phyloP scores from a whole-genome alignment of 2,113 vertebrate genomes.

The Oenanthe melanoleuca region DNA sequence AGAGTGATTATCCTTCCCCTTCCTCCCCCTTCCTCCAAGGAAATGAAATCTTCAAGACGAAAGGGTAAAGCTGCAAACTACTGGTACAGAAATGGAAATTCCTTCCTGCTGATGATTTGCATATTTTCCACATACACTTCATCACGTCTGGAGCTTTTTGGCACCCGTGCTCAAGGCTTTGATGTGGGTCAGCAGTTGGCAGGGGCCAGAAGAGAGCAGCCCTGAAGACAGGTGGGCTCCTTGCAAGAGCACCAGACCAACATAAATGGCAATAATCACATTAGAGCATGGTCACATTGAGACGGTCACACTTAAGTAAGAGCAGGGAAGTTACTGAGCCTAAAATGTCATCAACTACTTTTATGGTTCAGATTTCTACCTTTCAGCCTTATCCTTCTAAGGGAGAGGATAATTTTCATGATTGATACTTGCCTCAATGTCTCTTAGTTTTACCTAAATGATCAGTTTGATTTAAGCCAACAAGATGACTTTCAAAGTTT shows the following conservation, averaged over 20 bases:
- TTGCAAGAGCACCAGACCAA: not conserved
- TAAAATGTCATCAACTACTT: not conserved
- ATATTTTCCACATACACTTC: slow-evolving; percentile 31
- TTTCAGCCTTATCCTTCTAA: not conserved
- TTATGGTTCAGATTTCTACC: not conserved
- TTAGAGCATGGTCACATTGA: not conserved
- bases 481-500: not conserved
- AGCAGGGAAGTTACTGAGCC: not conserved
- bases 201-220: not conserved
- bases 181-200: not conserved
- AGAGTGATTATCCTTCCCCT: not conserved
- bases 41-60: slow-evolving; percentile 55
- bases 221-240: not conserved
- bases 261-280: not conserved
- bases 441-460: not conserved
- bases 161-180: not conserved
- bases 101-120: slow-evolving; percentile 14
- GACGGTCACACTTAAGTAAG: not conserved
- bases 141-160: not conserved
- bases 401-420: not conserved
- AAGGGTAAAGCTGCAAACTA: slow-evolving; percentile 47
- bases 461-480: not conserved
- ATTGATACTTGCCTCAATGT: rapidly evolving
- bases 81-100: slow-evolving; percentile 38
- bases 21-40: not conserved